Evolutionary conservation across 2,888 invertebrate genomes (phyloP).

Genomic region (Leptopilina drosophilae): DNA sequence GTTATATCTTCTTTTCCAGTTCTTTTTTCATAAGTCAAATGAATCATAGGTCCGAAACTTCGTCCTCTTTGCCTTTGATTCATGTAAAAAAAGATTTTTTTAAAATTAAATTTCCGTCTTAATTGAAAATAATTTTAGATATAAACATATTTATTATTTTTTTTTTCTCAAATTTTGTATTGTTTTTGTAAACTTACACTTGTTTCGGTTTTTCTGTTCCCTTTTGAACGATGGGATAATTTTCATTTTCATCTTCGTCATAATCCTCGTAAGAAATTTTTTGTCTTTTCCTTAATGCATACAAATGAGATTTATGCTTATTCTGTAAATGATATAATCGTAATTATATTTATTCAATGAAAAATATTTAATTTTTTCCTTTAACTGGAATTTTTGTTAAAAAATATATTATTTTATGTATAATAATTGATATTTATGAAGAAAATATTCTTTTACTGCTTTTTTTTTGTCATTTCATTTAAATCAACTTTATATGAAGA

Average conservation of each 20-base stretch:
- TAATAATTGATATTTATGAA: background rate
- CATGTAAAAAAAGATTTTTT: background rate
- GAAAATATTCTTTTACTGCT: too few relatives aligned
- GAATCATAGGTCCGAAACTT: background rate
- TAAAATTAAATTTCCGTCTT: background rate
- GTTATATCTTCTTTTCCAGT: background rate
- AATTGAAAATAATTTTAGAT: background rate
- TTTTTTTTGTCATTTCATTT: too few relatives aligned
- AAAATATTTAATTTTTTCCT: background rate
- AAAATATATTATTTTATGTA: background rate
- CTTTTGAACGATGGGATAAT: background rate
- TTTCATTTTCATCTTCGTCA: slow-evolving; percentile 9
- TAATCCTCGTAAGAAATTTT: background rate
- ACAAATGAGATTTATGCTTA: background rate
- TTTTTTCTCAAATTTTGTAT: background rate
- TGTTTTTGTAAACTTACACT: background rate
- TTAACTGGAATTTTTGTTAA: background rate
- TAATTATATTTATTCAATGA: background rate
- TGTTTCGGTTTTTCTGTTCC: background rate
- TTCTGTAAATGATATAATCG: background rate
- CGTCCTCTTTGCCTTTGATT: background rate
- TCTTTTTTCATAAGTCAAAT: background rate
- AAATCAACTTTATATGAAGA: too few relatives aligned
- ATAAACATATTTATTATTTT: background rate
- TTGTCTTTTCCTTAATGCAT: slow-evolving; percentile 13